Evolutionary conservation across 1,140 invertebrate genomes (phyloP).

Genomic region (Conus ventricosus): DNA sequence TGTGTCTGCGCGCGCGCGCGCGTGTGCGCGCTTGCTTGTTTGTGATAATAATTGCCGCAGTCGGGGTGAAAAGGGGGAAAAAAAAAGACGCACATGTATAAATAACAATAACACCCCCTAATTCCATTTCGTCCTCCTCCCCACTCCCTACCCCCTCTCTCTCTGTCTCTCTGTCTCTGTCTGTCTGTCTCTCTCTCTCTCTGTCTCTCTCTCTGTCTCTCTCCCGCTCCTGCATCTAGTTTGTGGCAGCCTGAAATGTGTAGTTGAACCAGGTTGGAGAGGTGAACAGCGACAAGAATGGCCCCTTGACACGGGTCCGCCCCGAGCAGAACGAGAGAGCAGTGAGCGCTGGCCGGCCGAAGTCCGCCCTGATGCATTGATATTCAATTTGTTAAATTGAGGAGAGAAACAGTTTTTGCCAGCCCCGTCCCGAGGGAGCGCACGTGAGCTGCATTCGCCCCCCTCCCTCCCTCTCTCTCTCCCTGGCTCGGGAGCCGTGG

Average conservation of each 20-base stretch:
- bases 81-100: too few species aligned
- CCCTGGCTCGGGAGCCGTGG: too few species aligned
- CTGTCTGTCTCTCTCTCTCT: not conserved
- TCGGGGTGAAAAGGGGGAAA: too few species aligned
- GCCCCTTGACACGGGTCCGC: not conserved
- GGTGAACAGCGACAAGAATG: constrained; percentile 13
- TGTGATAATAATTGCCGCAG: too few species aligned
- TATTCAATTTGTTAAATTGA: constrained; percentile 43
- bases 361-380: constrained; percentile 31
- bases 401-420: constrained; percentile 39
- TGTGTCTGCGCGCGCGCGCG: too few species aligned
- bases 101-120: too few species aligned
- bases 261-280: not conserved
- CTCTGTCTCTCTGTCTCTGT: not conserved
- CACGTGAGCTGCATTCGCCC: constrained; percentile 32
- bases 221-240: not conserved
- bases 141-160: not conserved
- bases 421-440: constrained; percentile 23
- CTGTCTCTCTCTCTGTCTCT: not conserved
- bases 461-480: not conserved
- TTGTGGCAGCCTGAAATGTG: not conserved
- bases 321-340: not conserved
- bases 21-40: too few species aligned
- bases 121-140: too few species aligned
- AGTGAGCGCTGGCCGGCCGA: too few species aligned